These are phyloP conservation scores for Eudemis profundana DNA, from an alignment of 2,888 invertebrate genomes.

Conservation along the genomic window DNA sequence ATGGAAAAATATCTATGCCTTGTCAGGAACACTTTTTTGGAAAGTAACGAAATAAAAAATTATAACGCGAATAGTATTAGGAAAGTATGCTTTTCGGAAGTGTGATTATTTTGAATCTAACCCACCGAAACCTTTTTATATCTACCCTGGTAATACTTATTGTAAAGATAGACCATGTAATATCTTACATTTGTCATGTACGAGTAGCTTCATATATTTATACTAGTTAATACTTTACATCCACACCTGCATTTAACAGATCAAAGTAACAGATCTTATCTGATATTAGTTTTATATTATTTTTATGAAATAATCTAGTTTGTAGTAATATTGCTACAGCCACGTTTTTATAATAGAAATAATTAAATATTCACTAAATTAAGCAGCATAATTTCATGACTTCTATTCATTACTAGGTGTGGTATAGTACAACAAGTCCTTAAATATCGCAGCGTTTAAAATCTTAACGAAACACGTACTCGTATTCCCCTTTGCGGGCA, in stretches of 20 bases:
- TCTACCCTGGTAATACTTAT: conserved; percentile 45
- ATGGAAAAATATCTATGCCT: too few relatives aligned
- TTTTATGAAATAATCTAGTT: too few relatives aligned
- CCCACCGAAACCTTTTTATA: conserved; percentile 25
- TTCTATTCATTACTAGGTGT: conserved; percentile 40
- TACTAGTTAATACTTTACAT: conserved; percentile 48
- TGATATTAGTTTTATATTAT: neutral
- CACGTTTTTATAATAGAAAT: too few relatives aligned
- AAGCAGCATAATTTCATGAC: too few relatives aligned
- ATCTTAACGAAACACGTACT: neutral
- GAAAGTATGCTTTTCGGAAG: neutral
- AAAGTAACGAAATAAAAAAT: too few relatives aligned
- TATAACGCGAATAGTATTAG: neutral
- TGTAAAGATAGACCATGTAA: conserved; percentile 32
- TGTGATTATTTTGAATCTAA: neutral
- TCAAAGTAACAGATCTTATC: neutral
- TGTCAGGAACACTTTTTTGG: too few relatives aligned
- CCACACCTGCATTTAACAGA: conserved; percentile 50
- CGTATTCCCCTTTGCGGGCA: conserved; percentile 5
- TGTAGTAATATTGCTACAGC: too few relatives aligned
- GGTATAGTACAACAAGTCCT: neutral
- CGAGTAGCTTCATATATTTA: conserved; percentile 34
- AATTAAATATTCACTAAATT: too few relatives aligned
- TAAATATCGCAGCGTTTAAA: conserved; percentile 8
- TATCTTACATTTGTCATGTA: conserved; percentile 25